A percentile compares a stretch with the other conserved stretches of the same genome.
These are phyloP conservation scores for Tachina lurida DNA, from an alignment of 2,888 invertebrate species.

Conservation along the genomic window DNA sequence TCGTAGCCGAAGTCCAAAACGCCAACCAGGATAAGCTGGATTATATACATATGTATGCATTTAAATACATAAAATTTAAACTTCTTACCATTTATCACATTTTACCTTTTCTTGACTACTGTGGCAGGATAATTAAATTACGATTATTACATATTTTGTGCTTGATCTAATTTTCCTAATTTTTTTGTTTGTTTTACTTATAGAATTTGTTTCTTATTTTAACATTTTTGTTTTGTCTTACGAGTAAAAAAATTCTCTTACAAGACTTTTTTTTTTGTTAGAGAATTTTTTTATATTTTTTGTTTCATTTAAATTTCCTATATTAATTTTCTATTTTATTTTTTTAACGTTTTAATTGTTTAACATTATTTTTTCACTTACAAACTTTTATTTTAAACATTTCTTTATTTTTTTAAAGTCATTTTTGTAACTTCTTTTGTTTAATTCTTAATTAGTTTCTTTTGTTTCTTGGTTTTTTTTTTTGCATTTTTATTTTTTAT, in stretches of 20 bases:
- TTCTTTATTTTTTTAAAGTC: slow-evolving; percentile 5
- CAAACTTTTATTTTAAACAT: slow-evolving; percentile 5
- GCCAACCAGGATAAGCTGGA: too few relatives aligned
- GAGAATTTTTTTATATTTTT: slow-evolving; percentile 12
- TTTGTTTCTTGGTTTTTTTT: not conserved
- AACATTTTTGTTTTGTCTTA: slow-evolving; percentile 36
- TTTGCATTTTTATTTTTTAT: slow-evolving; percentile 1
- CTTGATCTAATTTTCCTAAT: slow-evolving; percentile 55
- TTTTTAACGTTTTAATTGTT: not conserved
- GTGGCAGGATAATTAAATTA: slow-evolving; percentile 21
- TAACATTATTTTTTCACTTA: slow-evolving; percentile 37
- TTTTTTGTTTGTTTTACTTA: slow-evolving; percentile 12
- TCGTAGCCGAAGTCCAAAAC: too few relatives aligned
- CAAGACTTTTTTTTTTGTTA: not conserved
- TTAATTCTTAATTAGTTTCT: slow-evolving; percentile 6
- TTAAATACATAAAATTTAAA: too few relatives aligned
- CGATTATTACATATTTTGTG: slow-evolving; percentile 19
- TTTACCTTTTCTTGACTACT: slow-evolving; percentile 19
- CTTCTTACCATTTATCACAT: not conserved
- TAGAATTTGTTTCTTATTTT: slow-evolving; percentile 33
- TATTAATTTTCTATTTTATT: slow-evolving; percentile 44
- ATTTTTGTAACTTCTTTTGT: not conserved
- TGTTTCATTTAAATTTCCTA: slow-evolving; percentile 19
- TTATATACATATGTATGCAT: too few relatives aligned
- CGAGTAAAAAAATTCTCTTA: slow-evolving; percentile 47